Evolutionary conservation across 2,888 invertebrate genomes (phyloP).

Genomic region (Spisula solida): DNA sequence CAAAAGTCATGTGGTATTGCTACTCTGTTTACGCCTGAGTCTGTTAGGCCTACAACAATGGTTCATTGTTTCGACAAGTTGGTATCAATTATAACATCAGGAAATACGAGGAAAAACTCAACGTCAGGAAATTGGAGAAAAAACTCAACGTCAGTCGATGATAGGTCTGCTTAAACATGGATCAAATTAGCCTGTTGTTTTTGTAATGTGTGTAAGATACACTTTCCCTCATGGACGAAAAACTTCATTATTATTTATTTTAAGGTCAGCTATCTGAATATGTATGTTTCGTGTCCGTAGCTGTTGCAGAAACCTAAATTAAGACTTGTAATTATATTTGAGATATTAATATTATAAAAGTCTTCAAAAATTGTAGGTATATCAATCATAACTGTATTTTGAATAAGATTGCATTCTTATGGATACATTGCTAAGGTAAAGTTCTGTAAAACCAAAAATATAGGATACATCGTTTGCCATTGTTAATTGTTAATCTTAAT

Average conservation of each 20-base stretch:
- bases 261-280: not conserved
- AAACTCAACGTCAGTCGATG: conserved; percentile 10
- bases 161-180: not conserved
- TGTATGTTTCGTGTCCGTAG: not conserved
- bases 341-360: too few species aligned
- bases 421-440: too few species aligned
- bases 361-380: too few species aligned
- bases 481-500: too few species aligned
- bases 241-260: not conserved
- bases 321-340: too few species aligned
- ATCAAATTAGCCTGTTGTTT: conserved; percentile 23
- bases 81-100: conserved; percentile 11
- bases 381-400: too few species aligned
- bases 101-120: not conserved
- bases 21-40: too few species aligned
- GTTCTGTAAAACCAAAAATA: too few species aligned
- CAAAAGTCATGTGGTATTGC: too few species aligned
- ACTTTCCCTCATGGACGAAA: not conserved
- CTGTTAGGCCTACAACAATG: not conserved
- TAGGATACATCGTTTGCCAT: too few species aligned
- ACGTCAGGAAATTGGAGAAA: not conserved
- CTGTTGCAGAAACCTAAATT: too few species aligned
- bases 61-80: not conserved
- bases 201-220: not conserved
- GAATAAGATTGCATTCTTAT: too few species aligned